Evolutionary conservation across 1,140 invertebrate species (phyloP).

Genomic region (Adelges cooleyi): DNA sequence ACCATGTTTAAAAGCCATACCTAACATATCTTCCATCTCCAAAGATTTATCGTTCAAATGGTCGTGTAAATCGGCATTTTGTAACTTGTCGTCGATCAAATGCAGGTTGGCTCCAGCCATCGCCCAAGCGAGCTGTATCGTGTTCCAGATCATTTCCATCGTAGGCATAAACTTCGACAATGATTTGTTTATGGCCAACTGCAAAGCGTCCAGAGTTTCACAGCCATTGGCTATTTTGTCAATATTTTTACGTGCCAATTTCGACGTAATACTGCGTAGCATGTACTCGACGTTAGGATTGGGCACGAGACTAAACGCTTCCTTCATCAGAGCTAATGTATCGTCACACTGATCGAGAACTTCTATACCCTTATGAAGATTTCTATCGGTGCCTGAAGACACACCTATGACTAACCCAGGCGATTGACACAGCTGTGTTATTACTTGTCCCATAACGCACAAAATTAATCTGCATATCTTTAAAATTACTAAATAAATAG

Average conservation of each 20-base stretch:
- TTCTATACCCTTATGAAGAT: neutral
- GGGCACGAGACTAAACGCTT: constrained; percentile 57
- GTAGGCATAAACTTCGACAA: constrained; percentile 54
- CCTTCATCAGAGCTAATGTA: constrained; percentile 39
- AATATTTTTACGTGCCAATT: constrained; percentile 59
- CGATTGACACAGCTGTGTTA: constrained; percentile 34
- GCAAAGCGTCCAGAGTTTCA: constrained; percentile 36
- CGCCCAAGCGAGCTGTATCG: constrained; percentile 66
- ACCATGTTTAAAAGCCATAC: constrained; percentile 34
- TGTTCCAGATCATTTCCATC: constrained; percentile 51
- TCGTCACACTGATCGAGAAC: constrained; percentile 5
- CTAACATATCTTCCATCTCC: constrained; percentile 44
- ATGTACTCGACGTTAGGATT: constrained; percentile 50
- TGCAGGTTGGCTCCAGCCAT: constrained; percentile 55
- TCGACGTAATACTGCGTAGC: constrained; percentile 53
- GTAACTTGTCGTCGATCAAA: constrained; percentile 36
- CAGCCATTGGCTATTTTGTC: constrained; percentile 41
- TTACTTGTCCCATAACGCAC: constrained; percentile 68
- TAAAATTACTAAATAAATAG: constrained; percentile 75
- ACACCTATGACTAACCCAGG: neutral
- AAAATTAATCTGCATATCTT: constrained; percentile 80
- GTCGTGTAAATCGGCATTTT: constrained; percentile 29
- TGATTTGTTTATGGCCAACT: constrained; percentile 44
- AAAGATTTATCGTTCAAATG: constrained; percentile 32
- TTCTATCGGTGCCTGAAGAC: neutral